Percentiles rank a stretch among this genome's conserved stretches.
These are phyloP conservation scores for Pyrocephalus nanus DNA, from an alignment of 2,797 vertebrate genomes.

Conservation along the genomic window DNA sequence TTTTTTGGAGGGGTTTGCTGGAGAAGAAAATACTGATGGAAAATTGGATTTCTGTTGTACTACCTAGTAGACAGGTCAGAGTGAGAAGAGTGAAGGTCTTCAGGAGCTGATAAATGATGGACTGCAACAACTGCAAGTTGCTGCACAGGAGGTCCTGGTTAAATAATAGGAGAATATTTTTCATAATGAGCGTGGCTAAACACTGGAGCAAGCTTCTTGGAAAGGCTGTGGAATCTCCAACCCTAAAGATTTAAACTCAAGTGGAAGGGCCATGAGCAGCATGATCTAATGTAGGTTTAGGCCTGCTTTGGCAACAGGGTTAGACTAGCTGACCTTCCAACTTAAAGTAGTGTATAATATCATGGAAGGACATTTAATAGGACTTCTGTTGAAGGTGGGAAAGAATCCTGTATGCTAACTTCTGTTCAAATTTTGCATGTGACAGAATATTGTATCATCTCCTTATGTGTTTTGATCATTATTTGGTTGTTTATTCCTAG, in stretches of 20 bases:
- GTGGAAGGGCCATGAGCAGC: not conserved
- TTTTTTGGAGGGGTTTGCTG: not conserved
- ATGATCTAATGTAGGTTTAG: not conserved
- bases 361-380: not conserved
- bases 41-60: not conserved
- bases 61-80: not conserved
- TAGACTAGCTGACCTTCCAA: not conserved
- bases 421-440: not conserved
- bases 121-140: not conserved
- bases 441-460: not conserved
- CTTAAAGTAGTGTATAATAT: not conserved
- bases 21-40: not conserved
- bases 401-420: not conserved
- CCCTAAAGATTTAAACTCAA: not conserved
- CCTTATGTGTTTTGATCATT: not conserved
- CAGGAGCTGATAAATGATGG: not conserved
- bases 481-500: not conserved
- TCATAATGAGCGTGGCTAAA: not conserved
- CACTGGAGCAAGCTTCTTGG: not conserved
- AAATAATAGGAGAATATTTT: not conserved
- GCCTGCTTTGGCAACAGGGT: not conserved
- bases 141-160: not conserved
- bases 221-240: not conserved
- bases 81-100: not conserved
- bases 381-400: not conserved